Evolutionary conservation across 2,113 vertebrate species (phyloP), one percentile per base, ranked within the genome.

Genomic region (Macquaria australasica): DNA sequence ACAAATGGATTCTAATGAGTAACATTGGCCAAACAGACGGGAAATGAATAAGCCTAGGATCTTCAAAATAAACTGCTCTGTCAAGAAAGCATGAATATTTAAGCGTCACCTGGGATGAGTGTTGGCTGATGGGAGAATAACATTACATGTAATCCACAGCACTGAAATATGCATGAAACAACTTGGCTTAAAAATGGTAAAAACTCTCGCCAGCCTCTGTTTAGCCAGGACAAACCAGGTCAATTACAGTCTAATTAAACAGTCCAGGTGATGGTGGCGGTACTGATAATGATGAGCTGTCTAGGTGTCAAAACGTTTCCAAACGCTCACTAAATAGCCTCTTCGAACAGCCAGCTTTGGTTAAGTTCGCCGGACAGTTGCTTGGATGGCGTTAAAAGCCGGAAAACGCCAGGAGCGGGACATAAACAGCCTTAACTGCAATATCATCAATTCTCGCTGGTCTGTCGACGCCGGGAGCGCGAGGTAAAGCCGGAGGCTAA

Each of bases 151-250:
- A 84, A 91, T 50, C 81, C 66, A 84, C 59, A 85, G 51, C 77
- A 83, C 41, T 94, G 43, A 91, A 91, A 93, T 92, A 93, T 94
- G 85, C 67, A 95, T 92, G 83, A 84, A 31, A 83, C 62, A 77
- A 45, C 53, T 76, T 77, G 25, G 39, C 79, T 20, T 55, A 71
- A 74, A 50, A 82, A 73, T 59, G 28, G 5, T n/a, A 58, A 73
- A 11, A 11, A 56, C 68, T 64, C 25, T 73, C 31, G 59, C 18
- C n/a, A 67, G 15, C 20, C 8, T 20, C n/a, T 25, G 23, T 45
- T 73, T 34, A 34, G 23, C 23, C 23, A 63, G 14, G n/a, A 53
- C 5, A 75, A 71, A 20, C 4, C 16, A 7, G n/a, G 43, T 60
- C 51, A 53, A 12, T 4, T 15, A n/a, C 5, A 73, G 12, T 14